Percentiles rank a stretch among this genome's conserved stretches.
Conservation (phyloP, 2,797 vertebrate genomes). For the Myotis findleyi region DNA sequence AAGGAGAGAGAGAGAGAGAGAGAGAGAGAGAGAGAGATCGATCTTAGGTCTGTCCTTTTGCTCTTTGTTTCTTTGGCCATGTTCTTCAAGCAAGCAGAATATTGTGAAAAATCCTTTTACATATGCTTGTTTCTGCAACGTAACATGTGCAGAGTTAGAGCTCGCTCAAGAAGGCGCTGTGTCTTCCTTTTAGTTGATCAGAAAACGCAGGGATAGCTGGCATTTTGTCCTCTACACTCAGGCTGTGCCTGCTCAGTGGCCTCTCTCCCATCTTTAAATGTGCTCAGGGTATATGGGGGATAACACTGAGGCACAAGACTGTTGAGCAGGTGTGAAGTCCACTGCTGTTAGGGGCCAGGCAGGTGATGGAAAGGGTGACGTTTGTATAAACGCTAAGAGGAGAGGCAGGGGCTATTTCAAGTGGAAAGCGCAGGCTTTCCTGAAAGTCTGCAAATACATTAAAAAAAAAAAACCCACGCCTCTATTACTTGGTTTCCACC, state of each 20-base stretch:
- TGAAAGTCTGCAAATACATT: neutral
- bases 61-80: neutral
- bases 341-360: neutral
- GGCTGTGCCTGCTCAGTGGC: neutral
- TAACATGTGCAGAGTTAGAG: neutral
- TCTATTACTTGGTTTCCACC: neutral
- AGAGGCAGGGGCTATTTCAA: neutral
- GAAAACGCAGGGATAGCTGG: neutral
- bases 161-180: neutral
- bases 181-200: neutral
- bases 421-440: neutral
- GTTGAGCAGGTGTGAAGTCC: neutral
- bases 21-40: neutral
- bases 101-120: neutral
- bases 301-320: neutral
- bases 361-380: neutral
- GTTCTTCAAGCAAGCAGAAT: conserved; percentile 31
- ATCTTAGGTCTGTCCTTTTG: conserved; percentile 22
- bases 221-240: neutral
- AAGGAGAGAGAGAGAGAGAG: neutral
- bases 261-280: neutral
- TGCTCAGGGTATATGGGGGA: neutral
- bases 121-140: neutral
- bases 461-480: neutral
- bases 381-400: neutral